Evolutionary conservation across 1,140 invertebrate species (phyloP), one percentile per base, ranked within the genome.

Genomic region (Bombus waltoni): DNA sequence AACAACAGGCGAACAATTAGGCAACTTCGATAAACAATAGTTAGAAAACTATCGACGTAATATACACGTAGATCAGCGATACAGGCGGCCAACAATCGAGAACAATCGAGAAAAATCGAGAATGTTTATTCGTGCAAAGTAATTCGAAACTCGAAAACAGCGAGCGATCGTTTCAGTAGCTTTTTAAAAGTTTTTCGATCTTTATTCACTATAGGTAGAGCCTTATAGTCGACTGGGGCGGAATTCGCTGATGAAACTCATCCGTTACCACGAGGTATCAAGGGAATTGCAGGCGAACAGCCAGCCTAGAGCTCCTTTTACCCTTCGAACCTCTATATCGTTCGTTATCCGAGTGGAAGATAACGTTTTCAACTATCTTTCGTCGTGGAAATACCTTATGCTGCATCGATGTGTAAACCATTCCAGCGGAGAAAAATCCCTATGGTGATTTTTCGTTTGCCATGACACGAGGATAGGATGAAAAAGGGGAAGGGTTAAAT

Each of bases 381-480:
- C 70, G 28, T 4, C 40, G 9, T 18, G 40, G 47, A 71, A 70
- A 85, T n/a, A 35, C 65, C 44, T 85, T 85, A 53, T n/a, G 68
- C 32, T 85, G 76, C 57, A 81, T 85, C 83, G 44, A 35, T 25
- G 57, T 66, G 66, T 84, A 70, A 79, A 79, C 47, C n/a, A 53
- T 79, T 38, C 25, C 15, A 28, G 15, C 25, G 35, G 9, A 28
- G 59, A n/a, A 40, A 35, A 70, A 83, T 83, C 38, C 42, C 11
- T 18, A 44, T 15, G 76, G 32, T 62, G 83, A 85, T 85, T 80
- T 35, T 66, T 13, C 68, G 76, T 83, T 83, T 83, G 75, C 73
- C 32, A 25, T 47, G 71, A 28, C 42, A 47, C 57, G 72, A 28
- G 32, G 32, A 3, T 15, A 9, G 10, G 6, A 9, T 35, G 38